Base-by-base conservation (phyloP, 2,888 invertebrate species). In the Lydus trimaculatus region DNA sequence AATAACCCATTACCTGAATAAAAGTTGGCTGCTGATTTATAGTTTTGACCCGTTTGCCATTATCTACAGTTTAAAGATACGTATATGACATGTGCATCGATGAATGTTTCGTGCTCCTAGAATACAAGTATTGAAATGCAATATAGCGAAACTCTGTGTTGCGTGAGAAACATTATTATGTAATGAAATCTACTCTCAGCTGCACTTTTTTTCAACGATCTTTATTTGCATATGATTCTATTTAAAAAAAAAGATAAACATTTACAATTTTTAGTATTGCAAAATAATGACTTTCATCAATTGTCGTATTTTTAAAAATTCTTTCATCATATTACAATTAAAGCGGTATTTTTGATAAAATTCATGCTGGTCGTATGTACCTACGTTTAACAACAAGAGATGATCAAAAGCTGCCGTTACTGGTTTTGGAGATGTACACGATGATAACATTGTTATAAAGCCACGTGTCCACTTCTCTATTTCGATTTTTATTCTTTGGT, bases 321-420 rank as follows among this genome's bases (percentile, higher is more conserved):
- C 9, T 31, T 31, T 31, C 31, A 31, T 7, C 31, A 31, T 9
- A 36, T 15, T 15, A 11, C 4, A 13, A 36, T 36, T 36, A 2
- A 2, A 17, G 43, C 43, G 43, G 43, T 8, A 43, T 43, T 43
- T 43, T 17, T 17, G 43, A 6, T 17, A 7, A 17, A 17, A 43
- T 43, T n/a, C 43, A 15, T 43, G 43, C n/a, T 17, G 7, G 28
- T 43, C 17, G 43, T 43, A 43, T 7, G n/a, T 43, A 15, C 36
- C 13, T 4, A 31, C 58, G 31, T 31, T 17, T n/a, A 33, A 28
- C 59, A 23, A 17, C 31, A 15, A 9, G 20, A 20, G 33, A 60
- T 31, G 60, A 60, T 60, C 60, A 60, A 60, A 60, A 20, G 60
- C 33, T 36, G 60, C 60, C 60, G 60, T 60, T 60, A 36, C 20